phyloP scores from a whole-genome alignment of 2,797 vertebrate species.

The Columba guinea region DNA sequence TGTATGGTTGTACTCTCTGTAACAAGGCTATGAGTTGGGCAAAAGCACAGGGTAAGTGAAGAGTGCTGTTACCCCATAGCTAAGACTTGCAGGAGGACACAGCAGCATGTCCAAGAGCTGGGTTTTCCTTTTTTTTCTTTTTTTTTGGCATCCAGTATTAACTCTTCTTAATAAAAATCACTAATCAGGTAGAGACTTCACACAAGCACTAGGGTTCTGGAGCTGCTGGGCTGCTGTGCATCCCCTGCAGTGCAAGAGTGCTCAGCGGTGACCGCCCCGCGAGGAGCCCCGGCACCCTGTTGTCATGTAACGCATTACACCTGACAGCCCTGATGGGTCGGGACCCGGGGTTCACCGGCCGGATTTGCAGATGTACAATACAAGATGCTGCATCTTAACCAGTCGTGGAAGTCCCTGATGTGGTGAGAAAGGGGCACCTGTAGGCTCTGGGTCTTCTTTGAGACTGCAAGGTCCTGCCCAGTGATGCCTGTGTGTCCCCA shows the following conservation, averaged over 20 bases:
- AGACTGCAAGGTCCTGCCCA: not conserved
- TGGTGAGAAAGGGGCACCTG: not conserved
- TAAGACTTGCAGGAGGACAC: not conserved
- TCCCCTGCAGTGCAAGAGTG: not conserved
- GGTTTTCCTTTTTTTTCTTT: not conserved
- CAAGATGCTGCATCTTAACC: not conserved
- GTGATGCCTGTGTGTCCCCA: not conserved
- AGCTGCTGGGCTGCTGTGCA: not conserved
- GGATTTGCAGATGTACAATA: not conserved
- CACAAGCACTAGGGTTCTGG: not conserved
- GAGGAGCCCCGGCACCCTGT: not conserved
- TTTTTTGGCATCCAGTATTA: not conserved
- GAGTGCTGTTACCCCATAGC: not conserved
- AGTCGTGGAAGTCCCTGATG: not conserved
- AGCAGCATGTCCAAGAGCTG: not conserved
- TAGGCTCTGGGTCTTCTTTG: not conserved
- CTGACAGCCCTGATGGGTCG: not conserved
- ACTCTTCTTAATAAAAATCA: not conserved
- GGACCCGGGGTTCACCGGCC: not conserved
- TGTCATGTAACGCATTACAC: not conserved
- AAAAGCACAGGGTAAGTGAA: not conserved
- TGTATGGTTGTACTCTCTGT: accelerated
- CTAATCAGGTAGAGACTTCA: not conserved
- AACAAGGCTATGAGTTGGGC: not conserved
- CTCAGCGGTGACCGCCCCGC: not conserved